Conservation (phyloP, 2,888 invertebrate species). For the Litoditis marina region DNA sequence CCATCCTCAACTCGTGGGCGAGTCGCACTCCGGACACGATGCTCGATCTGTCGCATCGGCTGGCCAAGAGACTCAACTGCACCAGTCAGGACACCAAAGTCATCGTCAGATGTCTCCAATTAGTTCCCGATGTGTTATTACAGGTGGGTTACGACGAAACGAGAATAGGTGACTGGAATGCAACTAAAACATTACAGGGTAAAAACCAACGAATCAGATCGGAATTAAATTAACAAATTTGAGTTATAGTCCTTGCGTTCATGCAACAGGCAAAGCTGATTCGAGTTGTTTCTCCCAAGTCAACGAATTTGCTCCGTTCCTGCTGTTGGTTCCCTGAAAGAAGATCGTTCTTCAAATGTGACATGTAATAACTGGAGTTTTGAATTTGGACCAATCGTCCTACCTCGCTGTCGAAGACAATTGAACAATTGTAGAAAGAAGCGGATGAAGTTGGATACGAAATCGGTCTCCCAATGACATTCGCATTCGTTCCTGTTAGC, state of each 20-base stretch:
- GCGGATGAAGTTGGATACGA: constrained; percentile 54
- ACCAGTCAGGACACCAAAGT: constrained; percentile 45
- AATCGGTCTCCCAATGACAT: constrained; percentile 66
- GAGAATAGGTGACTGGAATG: no score
- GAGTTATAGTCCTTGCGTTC: no score
- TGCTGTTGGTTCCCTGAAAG: no score
- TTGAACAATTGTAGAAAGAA: constrained; percentile 34
- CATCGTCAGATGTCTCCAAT: constrained; percentile 74
- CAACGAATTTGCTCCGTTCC: no score
- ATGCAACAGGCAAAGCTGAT: no score
- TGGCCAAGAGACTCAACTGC: constrained; percentile 55
- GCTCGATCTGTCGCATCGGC: constrained; percentile 42
- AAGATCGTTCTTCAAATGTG: no score
- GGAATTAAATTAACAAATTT: no score
- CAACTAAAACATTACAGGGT: no score
- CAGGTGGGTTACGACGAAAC: no score
- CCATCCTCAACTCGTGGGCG: constrained; percentile 88
- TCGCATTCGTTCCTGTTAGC: constrained; percentile 87
- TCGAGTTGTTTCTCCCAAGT: no score
- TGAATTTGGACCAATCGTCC: no score
- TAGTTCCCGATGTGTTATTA: constrained; percentile 69
- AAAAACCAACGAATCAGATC: no score
- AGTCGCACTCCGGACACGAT: constrained; percentile 75
- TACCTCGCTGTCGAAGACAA: constrained; percentile 3
- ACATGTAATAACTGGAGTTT: not conserved